Base-by-base conservation (phyloP, 2,797 vertebrate genomes). In the Mus caroli region DNA sequence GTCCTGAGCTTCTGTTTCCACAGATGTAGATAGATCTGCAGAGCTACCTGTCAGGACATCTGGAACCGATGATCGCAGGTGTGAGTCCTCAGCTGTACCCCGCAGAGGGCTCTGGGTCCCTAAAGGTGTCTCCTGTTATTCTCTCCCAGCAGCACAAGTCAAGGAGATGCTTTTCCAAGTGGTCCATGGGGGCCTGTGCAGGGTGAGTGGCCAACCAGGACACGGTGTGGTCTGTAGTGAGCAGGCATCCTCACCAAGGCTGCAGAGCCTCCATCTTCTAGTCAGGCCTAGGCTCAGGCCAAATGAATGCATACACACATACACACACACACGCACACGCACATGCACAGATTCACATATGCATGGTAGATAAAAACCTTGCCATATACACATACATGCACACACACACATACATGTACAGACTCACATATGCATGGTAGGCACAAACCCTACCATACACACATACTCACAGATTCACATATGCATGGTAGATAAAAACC, bases 41-140 rank as follows among this genome's bases (percentile, higher is more conserved):
- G 54, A 79, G 77, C 37, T 6, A 2, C 34, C 71, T 20, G 13
- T 0, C 2, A 31, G 73, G n/a, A 22, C 3, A 26, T 71, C 15
- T 50, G 26, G 43, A 5, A 1, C 15, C 62, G 12, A 10, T 2
- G 80, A 8, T 37, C 11, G 1, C 0, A 19, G 1, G 22, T 1
- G 0, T 9, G 31, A 6, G 9, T 60, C 67, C 82, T 43, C 24
- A 2, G 0, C 7, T 10, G 37, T 0, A 10, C 26, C 5, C 4
- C 4, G 43, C 84, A 5, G 11, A 11, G 64, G 2, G 3, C 40
- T 58, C 2, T 0, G 0, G 0, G 3, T 78, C 37, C 69, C 46
- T n/a, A 1, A 13, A 19, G 7, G 28, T 34, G 20, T 46, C 40
- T 89, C 37, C 31, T 46, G 14, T 43, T 88, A 43, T n/a, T 71